Percentiles rank a stretch among this genome's conserved stretches.
phyloP scores from a whole-genome alignment of 2,797 vertebrate species.

The Fistularia tabacaria region DNA sequence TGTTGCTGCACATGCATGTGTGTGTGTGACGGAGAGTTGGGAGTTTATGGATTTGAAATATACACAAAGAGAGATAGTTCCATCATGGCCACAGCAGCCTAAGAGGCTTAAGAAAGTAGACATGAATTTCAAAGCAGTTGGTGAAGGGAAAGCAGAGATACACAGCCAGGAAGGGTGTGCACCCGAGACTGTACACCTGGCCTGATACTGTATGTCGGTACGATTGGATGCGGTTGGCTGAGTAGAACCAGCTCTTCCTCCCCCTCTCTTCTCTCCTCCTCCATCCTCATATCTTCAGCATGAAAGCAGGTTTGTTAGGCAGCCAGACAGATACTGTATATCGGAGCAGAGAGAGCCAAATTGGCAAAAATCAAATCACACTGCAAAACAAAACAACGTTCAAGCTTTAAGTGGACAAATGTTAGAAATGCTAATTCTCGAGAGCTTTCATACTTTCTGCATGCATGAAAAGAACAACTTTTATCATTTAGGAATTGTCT shows the following conservation, averaged over 20 bases:
- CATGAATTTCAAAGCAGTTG: constrained; percentile 44
- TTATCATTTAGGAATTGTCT: no score
- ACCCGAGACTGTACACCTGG: constrained; percentile 30
- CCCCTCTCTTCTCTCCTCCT: constrained; percentile 2
- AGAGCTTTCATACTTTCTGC: background rate
- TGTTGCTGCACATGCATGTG: no score
- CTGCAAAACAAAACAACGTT: no score
- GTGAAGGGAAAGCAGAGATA: constrained; percentile 44
- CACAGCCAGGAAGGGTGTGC: constrained; percentile 24
- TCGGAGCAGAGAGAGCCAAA: constrained; percentile 8
- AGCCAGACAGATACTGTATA: constrained; percentile 22
- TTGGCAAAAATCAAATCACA: constrained; percentile 8
- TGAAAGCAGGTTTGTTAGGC: constrained; percentile 40
- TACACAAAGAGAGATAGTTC: constrained; percentile 5
- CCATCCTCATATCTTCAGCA: constrained; percentile 18
- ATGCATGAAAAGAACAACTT: background rate
- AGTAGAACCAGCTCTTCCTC: constrained; percentile 30
- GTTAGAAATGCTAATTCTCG: constrained; percentile 1
- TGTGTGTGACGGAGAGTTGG: constrained; percentile 1
- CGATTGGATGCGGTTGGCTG: constrained; percentile 60
- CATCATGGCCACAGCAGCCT: constrained; percentile 34
- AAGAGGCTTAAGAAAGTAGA: constrained; percentile 53
- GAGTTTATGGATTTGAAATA: constrained; percentile 1
- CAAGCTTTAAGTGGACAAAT: no score
- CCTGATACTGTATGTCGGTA: constrained; percentile 47